phyloP scores from a whole-genome alignment of 2,797 vertebrate species.

The Mareca strepera region DNA sequence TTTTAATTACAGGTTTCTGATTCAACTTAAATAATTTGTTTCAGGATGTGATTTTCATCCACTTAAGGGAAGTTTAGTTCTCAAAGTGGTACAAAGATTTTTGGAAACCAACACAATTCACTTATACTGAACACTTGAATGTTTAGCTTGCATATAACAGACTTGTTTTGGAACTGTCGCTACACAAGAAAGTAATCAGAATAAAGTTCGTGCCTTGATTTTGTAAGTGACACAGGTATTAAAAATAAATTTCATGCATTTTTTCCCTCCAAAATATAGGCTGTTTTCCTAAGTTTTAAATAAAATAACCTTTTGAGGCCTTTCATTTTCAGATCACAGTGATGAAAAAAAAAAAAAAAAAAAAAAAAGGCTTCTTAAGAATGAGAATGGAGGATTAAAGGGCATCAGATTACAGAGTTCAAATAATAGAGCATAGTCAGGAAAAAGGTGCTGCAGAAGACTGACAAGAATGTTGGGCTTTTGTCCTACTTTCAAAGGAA shows the following conservation, averaged over 20 bases:
- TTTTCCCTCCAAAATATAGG: not conserved
- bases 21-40: not conserved
- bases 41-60: not conserved
- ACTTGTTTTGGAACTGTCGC: not conserved
- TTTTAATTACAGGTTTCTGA: not conserved
- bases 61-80: not conserved
- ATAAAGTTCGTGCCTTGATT: not conserved
- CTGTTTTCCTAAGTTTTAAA: not conserved
- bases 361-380: not conserved
- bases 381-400: slow-evolving; percentile 17
- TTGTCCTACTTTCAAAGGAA: not conserved
- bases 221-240: not conserved
- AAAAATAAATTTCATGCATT: not conserved
- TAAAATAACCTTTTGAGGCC: not conserved
- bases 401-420: slow-evolving; percentile 6
- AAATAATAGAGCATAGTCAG: not conserved
- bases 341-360: not conserved
- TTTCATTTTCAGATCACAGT: not conserved
- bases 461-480: not conserved
- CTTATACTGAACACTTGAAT: not conserved
- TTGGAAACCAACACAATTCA: not conserved
- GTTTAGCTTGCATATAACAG: not conserved
- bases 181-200: not conserved
- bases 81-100: not conserved
- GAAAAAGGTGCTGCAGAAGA: not conserved